These are phyloP conservation scores for Coracias cyanogaster DNA, from an alignment of 2,797 vertebrate genomes.

Conservation along the genomic window DNA sequence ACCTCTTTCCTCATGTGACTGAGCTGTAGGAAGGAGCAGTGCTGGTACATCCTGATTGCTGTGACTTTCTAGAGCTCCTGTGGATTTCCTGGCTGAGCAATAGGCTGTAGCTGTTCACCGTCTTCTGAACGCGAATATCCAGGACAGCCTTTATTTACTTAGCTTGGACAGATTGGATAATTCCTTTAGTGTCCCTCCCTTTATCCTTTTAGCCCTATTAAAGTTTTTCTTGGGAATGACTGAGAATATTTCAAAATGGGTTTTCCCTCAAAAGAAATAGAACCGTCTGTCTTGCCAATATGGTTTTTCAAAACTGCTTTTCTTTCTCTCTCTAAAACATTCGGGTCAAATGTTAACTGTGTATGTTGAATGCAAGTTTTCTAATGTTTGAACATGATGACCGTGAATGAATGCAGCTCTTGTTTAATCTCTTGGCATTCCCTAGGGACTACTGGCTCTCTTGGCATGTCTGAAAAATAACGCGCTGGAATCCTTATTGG, in stretches of 20 bases:
- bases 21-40: neutral
- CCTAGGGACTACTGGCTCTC: slow-evolving; percentile 35
- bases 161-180: neutral
- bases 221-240: slow-evolving; percentile 34
- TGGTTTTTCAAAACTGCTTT: slow-evolving; percentile 40
- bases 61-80: neutral
- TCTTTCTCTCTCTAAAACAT: slow-evolving; percentile 21
- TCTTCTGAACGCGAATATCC: neutral
- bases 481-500: slow-evolving; percentile 40
- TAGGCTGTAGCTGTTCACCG: neutral
- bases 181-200: neutral
- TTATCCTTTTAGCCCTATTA: neutral
- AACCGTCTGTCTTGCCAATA: neutral
- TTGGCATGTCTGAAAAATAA: slow-evolving; percentile 15
- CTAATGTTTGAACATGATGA: slow-evolving; percentile 37
- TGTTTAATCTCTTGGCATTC: slow-evolving; percentile 63
- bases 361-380: slow-evolving; percentile 46
- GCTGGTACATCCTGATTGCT: neutral
- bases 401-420: slow-evolving; percentile 53
- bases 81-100: neutral
- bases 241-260: neutral
- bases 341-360: slow-evolving; percentile 44
- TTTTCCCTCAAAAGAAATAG: slow-evolving; percentile 10
- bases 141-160: slow-evolving; percentile 6
- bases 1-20: neutral